Conservation (phyloP, 2,113 vertebrate species). For the Melanerpes formicivorus region DNA sequence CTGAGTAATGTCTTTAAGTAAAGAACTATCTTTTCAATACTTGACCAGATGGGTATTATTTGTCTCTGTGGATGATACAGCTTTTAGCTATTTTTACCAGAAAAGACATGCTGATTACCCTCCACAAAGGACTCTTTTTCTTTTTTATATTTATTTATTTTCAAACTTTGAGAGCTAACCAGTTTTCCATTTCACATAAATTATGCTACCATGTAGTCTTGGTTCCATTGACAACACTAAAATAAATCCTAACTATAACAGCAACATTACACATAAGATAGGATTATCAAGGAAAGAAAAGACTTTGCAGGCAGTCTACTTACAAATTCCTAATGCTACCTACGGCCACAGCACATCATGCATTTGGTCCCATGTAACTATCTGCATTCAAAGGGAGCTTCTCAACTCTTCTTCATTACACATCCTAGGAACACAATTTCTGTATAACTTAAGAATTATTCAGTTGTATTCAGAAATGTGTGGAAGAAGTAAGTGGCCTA, state of each 20-base stretch:
- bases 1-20: not conserved
- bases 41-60: not conserved
- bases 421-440: not conserved
- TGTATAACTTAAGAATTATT: not conserved
- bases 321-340: not conserved
- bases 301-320: not conserved
- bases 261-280: not conserved
- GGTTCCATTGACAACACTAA: not conserved
- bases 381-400: not conserved
- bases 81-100: not conserved
- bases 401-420: not conserved
- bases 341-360: not conserved
- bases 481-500: too few relatives aligned
- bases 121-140: not conserved
- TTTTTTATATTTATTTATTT: not conserved
- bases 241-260: not conserved
- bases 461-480: too few relatives aligned
- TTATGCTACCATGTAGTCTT: not conserved
- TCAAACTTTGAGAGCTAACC: not conserved
- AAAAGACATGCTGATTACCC: not conserved
- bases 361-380: not conserved
- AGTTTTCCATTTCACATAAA: not conserved
- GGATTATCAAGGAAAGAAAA: not conserved
- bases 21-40: not conserved
- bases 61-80: rapidly evolving